Evolutionary conservation across 2,113 vertebrate species (phyloP).

Genomic region (Hoplias malabaricus): DNA sequence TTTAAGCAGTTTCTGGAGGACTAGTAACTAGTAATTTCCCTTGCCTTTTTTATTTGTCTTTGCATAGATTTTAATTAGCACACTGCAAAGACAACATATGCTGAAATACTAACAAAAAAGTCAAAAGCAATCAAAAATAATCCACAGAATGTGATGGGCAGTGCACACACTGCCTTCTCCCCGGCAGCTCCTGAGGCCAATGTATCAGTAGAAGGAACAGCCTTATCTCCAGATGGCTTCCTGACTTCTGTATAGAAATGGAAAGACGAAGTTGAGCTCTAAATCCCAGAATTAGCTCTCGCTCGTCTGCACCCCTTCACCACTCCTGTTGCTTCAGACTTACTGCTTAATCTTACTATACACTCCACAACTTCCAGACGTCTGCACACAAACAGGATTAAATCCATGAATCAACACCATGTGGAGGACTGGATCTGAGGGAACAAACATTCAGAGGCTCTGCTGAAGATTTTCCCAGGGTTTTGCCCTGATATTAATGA

Average conservation of each 20-base stretch:
- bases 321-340: neutral
- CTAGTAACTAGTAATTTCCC: too few relatives aligned
- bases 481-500: neutral
- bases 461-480: neutral
- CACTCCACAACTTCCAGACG: neutral
- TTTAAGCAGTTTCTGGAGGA: too few relatives aligned
- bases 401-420: neutral
- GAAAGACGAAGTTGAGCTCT: neutral
- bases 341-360: neutral
- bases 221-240: neutral
- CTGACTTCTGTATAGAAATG: neutral
- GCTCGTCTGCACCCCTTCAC: slow-evolving; percentile 1
- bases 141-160: neutral
- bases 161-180: neutral
- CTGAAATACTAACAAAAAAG: neutral
- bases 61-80: too few relatives aligned
- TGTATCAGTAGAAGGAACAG: neutral
- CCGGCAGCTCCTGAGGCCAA: neutral
- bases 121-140: neutral
- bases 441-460: neutral
- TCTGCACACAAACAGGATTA: neutral
- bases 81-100: too few relatives aligned
- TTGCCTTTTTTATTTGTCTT: too few relatives aligned
- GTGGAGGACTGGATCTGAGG: neutral
- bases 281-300: slow-evolving; percentile 18